phyloP scores from a whole-genome alignment of 2,113 vertebrate species.

The Gasterosteus nipponicus region DNA sequence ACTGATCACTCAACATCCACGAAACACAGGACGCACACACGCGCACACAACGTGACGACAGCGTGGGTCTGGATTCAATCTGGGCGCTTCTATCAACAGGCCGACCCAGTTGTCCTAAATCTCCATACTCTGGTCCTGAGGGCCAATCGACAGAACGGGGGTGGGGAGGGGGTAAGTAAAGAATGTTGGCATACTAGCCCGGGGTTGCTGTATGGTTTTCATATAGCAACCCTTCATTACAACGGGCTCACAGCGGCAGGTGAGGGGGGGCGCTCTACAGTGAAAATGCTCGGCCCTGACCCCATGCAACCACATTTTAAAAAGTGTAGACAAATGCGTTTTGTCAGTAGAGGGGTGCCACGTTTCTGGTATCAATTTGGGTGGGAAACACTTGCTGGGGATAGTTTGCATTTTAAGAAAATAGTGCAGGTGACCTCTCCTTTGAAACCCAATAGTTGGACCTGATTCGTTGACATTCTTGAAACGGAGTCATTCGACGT shows the following conservation, averaged over 20 bases:
- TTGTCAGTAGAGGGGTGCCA: background rate
- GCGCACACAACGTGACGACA: conserved; percentile 48
- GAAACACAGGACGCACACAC: conserved; percentile 9
- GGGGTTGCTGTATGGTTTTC: conserved; percentile 32
- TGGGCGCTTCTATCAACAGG: conserved; percentile 63
- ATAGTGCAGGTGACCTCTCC: no score
- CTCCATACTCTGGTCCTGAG: conserved; percentile 47
- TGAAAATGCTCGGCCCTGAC: background rate
- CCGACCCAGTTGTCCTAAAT: conserved; percentile 63
- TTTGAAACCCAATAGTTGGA: background rate
- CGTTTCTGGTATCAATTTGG: background rate
- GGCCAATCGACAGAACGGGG: conserved; percentile 25
- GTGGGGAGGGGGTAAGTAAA: conserved; percentile 4
- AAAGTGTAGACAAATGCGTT: background rate
- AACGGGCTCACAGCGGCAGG: conserved; percentile 16
- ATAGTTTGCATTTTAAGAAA: background rate
- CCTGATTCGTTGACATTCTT: background rate
- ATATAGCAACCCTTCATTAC: conserved; percentile 34
- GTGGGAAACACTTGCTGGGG: no score
- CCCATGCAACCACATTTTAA: background rate
- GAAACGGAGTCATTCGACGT: background rate
- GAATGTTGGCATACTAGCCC: conserved; percentile 23
- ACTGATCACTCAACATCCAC: conserved; percentile 38
- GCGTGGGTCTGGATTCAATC: conserved; percentile 73
- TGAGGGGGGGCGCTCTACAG: background rate